phyloP scores from a whole-genome alignment of 2,888 invertebrate species.

The Sinopyrophorus schimmeli region DNA sequence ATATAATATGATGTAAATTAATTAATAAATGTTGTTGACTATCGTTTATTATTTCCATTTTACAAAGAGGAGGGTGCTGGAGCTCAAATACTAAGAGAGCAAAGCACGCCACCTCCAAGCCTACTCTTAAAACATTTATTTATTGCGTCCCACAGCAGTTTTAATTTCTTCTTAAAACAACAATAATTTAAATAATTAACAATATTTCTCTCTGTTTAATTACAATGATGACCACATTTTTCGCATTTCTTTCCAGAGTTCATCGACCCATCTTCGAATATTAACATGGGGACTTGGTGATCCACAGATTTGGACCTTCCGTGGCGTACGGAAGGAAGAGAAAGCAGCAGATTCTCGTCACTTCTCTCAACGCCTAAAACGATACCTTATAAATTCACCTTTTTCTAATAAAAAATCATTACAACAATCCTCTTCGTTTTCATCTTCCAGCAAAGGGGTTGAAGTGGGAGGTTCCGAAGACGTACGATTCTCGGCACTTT shows the following conservation, averaged over 20 bases:
- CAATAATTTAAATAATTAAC: neutral
- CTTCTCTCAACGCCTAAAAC: constrained; percentile 6
- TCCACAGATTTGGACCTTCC: constrained; percentile 63
- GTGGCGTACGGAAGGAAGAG: constrained; percentile 50
- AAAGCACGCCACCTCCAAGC: too few relatives aligned
- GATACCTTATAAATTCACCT: neutral
- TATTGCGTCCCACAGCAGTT: constrained; percentile 50
- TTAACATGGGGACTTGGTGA: constrained; percentile 41
- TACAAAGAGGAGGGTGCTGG: too few relatives aligned
- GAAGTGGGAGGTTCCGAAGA: constrained; percentile 39
- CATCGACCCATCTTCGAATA: constrained; percentile 28
- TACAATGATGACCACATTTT: constrained; percentile 50
- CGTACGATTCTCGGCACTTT: constrained; percentile 47
- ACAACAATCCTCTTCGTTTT: constrained; percentile 40
- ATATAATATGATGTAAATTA: constrained; percentile 26
- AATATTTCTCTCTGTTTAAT: neutral
- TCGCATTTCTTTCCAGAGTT: constrained; percentile 40
- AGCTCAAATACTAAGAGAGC: neutral
- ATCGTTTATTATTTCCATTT: too few relatives aligned
- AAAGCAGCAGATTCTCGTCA: constrained; percentile 6
- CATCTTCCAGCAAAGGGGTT: constrained; percentile 49
- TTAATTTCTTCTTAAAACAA: neutral
- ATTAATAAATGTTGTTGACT: constrained; percentile 29
- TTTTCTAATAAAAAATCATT: neutral
- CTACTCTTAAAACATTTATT: constrained; percentile 17